Conservation (phyloP, 1,140 invertebrate species). For the Caligus rogercresseyi region DNA sequence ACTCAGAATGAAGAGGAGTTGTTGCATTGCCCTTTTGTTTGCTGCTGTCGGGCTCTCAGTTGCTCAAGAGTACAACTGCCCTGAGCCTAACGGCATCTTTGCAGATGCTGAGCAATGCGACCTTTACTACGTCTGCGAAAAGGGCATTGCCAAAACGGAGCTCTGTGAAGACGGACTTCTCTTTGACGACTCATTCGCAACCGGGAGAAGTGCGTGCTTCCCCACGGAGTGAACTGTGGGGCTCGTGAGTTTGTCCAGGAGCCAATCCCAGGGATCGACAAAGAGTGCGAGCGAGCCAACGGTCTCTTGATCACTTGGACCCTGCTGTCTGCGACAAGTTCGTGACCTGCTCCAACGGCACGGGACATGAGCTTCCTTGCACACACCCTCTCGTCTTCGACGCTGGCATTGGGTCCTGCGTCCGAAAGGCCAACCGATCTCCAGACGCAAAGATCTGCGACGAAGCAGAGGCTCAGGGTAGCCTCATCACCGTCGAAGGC, state of each 20-base stretch:
- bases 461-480: not conserved
- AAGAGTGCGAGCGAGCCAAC: conserved; percentile 50
- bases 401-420: conserved; percentile 47
- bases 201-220: conserved; percentile 54
- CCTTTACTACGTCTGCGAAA: conserved; percentile 51
- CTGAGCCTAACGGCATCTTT: conserved; percentile 51
- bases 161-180: conserved; percentile 60
- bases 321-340: conserved; percentile 56
- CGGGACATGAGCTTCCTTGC: conserved; percentile 48
- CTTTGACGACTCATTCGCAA: conserved; percentile 48
- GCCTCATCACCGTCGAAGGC: conserved; percentile 40
- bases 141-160: conserved; percentile 43
- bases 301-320: conserved; percentile 55
- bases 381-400: conserved; percentile 64
- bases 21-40: no score
- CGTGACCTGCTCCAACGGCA: conserved; percentile 55
- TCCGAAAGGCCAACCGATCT: conserved; percentile 64
- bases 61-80: conserved; percentile 44
- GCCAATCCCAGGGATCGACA: not conserved
- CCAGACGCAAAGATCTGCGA: conserved; percentile 30
- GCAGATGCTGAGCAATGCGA: conserved; percentile 56
- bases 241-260: conserved; percentile 41
- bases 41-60: conserved; percentile 17
- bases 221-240: conserved; percentile 55
- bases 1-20: no score